A percentile compares a stretch with the other conserved stretches of the same genome.
Evolutionary conservation across 2,113 vertebrate species (phyloP).

Genomic region (Cranoglanis bouderius): DNA sequence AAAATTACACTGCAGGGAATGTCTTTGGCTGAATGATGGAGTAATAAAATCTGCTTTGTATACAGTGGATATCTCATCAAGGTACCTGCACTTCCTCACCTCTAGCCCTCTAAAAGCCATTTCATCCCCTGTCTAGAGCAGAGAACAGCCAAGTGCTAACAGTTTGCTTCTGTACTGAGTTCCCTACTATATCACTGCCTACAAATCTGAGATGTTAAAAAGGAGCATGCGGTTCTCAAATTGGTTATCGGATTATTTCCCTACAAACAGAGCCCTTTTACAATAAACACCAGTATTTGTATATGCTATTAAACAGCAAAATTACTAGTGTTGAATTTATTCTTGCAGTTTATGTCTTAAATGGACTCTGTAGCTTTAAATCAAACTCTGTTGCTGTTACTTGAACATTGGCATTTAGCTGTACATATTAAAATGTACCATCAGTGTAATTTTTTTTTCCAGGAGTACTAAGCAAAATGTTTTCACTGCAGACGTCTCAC

Average conservation of each 20-base stretch:
- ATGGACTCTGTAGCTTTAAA: not conserved
- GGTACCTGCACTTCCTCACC: slow-evolving; percentile 71
- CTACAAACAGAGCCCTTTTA: not conserved
- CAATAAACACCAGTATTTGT: not conserved
- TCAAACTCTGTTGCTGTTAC: not conserved
- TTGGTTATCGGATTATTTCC: not conserved
- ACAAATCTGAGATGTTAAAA: not conserved
- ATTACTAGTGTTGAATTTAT: not conserved
- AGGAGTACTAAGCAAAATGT: slow-evolving; percentile 32
- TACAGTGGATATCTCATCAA: slow-evolving; percentile 67
- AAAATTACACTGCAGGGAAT: slow-evolving; percentile 59
- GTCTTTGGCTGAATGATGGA: slow-evolving; percentile 61
- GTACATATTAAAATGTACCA: slow-evolving; percentile 23
- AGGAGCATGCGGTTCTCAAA: not conserved
- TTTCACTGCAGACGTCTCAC: slow-evolving; percentile 45
- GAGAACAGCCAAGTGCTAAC: slow-evolving; percentile 68
- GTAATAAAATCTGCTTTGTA: slow-evolving; percentile 72
- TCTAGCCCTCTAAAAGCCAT: slow-evolving; percentile 73
- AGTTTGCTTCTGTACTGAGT: slow-evolving; percentile 44
- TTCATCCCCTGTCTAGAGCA: slow-evolving; percentile 75
- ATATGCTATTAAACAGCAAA: not conserved
- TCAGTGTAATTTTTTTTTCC: not conserved
- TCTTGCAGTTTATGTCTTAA: not conserved
- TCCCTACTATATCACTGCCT: not conserved
- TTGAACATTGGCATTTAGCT: too few species aligned